phyloP scores from a whole-genome alignment of 2,113 vertebrate species.

The Grammomys surdaster region DNA sequence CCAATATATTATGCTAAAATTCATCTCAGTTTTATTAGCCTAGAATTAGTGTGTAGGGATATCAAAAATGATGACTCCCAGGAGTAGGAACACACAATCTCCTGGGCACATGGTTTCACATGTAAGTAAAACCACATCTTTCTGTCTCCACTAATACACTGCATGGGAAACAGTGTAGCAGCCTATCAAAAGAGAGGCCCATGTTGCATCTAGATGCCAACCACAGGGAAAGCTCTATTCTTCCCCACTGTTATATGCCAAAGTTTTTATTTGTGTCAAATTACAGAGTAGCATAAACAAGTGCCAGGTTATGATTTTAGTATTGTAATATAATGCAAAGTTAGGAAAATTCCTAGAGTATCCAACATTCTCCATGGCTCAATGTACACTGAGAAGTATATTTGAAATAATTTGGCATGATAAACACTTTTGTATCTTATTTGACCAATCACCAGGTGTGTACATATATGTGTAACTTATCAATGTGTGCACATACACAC shows the following conservation, averaged over 20 bases:
- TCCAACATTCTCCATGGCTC: neutral
- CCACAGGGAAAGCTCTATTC: neutral
- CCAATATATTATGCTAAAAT: constrained; percentile 66
- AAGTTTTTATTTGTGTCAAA: neutral
- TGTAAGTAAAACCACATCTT: neutral
- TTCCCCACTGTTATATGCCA: neutral
- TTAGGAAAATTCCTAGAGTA: neutral
- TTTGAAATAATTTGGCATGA: neutral
- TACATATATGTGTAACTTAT: neutral
- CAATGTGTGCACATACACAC: neutral
- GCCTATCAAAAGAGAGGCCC: neutral
- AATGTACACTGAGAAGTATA: neutral
- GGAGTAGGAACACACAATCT: neutral
- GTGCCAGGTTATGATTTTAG: neutral
- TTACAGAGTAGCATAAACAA: neutral
- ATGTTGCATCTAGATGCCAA: neutral
- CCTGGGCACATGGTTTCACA: neutral
- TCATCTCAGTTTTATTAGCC: constrained; percentile 46
- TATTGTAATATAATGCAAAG: neutral
- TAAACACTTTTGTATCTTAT: neutral
- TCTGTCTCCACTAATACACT: neutral
- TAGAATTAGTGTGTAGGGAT: constrained; percentile 42
- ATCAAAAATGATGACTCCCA: constrained; percentile 34
- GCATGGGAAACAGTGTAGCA: neutral
- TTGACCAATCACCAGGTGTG: neutral